phyloP scores from a whole-genome alignment of 2,113 vertebrate genomes.

The Oreochromis spilurus region DNA sequence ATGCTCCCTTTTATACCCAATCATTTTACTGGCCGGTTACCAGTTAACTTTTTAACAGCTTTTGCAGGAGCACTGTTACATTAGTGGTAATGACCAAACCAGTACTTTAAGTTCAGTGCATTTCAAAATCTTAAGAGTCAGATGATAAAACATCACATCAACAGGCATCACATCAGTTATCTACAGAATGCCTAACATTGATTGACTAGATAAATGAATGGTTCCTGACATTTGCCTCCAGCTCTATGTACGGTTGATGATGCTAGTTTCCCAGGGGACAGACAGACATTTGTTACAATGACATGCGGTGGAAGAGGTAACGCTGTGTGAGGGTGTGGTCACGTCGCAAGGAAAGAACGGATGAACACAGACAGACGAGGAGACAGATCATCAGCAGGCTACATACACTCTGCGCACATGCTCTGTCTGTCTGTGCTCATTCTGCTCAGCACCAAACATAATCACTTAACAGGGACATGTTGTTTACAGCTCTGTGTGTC shows the following conservation, averaged over 20 bases:
- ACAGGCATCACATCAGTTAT: background rate
- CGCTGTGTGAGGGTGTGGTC: background rate
- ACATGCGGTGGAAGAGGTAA: background rate
- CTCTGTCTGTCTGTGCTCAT: slow-evolving; percentile 5
- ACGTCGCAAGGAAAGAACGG: background rate
- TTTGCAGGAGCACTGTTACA: background rate
- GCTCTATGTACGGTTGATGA: slow-evolving; percentile 9
- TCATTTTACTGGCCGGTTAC: background rate
- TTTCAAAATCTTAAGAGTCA: background rate
- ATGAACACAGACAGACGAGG: slow-evolving; percentile 6
- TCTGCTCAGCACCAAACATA: slow-evolving; percentile 45
- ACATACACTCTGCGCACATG: background rate
- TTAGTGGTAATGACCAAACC: background rate
- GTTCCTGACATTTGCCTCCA: slow-evolving; percentile 15
- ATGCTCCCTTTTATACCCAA: background rate
- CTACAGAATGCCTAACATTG: background rate
- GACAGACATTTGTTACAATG: slow-evolving; percentile 25
- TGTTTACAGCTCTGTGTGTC: slow-evolving; percentile 48
- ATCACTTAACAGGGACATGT: slow-evolving; percentile 51
- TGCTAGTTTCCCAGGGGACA: background rate
- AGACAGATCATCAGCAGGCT: slow-evolving; percentile 33
- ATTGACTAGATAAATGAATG: slow-evolving; percentile 30
- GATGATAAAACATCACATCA: background rate
- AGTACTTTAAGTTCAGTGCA: background rate
- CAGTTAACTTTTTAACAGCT: background rate